Conservation (phyloP, 2,113 vertebrate genomes). For the Aptenodytes forsteri region DNA sequence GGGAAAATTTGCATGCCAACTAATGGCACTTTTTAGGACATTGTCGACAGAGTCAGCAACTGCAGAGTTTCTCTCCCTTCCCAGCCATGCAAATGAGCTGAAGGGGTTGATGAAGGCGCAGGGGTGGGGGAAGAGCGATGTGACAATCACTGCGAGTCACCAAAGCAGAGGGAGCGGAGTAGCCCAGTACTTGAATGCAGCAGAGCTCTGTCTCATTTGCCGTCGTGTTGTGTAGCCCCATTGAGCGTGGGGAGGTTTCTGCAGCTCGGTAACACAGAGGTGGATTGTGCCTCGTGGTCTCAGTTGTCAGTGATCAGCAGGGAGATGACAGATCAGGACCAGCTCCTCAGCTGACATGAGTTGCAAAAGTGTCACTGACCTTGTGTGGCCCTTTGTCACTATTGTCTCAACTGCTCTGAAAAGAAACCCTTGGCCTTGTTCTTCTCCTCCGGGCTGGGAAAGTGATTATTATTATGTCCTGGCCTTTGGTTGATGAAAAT, state of each 20-base stretch:
- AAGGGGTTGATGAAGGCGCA: not conserved
- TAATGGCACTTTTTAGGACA: not conserved
- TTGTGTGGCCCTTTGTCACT: constrained; percentile 42
- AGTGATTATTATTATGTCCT: constrained; percentile 15
- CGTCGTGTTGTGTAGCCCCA: accelerated
- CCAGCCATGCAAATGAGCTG: not conserved
- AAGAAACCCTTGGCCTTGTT: constrained; percentile 14
- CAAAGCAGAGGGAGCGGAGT: not conserved
- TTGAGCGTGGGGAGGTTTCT: not conserved
- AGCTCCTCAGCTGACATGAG: constrained; percentile 12
- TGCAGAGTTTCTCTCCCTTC: not conserved
- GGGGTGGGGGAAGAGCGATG: not conserved
- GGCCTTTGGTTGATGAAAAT: constrained; percentile 18
- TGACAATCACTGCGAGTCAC: not conserved
- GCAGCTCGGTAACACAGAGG: not conserved
- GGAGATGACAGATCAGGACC: constrained; percentile 22
- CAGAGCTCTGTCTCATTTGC: not conserved
- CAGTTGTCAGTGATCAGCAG: constrained; percentile 7
- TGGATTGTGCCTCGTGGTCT: not conserved
- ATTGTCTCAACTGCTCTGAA: constrained; percentile 29
- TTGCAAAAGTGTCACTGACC: constrained; percentile 8
- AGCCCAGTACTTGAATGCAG: not conserved
- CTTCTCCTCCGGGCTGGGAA: not conserved
- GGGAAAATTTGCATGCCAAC: not conserved
- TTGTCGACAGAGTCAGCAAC: not conserved